phyloP scores from a whole-genome alignment of 2,888 invertebrate genomes.

The Cantharis nigra region DNA sequence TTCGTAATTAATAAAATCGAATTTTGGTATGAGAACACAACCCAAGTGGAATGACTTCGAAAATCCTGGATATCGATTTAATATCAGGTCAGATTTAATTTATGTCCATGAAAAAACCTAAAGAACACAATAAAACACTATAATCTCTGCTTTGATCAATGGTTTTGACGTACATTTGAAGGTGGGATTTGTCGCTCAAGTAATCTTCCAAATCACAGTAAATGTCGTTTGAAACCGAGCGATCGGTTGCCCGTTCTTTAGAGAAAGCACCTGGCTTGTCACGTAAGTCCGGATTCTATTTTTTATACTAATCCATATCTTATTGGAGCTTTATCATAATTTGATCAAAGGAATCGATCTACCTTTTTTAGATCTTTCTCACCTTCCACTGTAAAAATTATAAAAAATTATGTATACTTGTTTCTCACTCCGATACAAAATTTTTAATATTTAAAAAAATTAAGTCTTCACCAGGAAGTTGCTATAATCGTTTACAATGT shows the following conservation, averaged over 20 bases:
- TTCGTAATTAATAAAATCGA: neutral
- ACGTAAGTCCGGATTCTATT: slow-evolving; percentile 32
- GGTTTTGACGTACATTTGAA: slow-evolving; percentile 4
- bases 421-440: neutral
- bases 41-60: neutral
- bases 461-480: neutral
- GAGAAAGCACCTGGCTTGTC: slow-evolving; percentile 27
- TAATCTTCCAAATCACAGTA: slow-evolving; percentile 26
- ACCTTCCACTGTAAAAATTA: neutral
- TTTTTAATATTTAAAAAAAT: neutral
- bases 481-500: neutral
- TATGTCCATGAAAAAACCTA: neutral
- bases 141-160: slow-evolving; percentile 4
- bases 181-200: slow-evolving; percentile 25
- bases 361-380: slow-evolving; percentile 14
- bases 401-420: neutral
- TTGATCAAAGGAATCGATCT: slow-evolving; percentile 30
- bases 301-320: slow-evolving; percentile 33
- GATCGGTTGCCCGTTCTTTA: slow-evolving; percentile 12
- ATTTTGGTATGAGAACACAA: neutral
- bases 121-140: neutral
- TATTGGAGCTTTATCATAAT: slow-evolving; percentile 31
- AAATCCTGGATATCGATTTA: neutral
- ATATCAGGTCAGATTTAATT: neutral
- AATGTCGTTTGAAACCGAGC: slow-evolving; percentile 14